These are phyloP conservation scores for Ia io DNA, from an alignment of 2,113 vertebrate species.

Conservation along the genomic window DNA sequence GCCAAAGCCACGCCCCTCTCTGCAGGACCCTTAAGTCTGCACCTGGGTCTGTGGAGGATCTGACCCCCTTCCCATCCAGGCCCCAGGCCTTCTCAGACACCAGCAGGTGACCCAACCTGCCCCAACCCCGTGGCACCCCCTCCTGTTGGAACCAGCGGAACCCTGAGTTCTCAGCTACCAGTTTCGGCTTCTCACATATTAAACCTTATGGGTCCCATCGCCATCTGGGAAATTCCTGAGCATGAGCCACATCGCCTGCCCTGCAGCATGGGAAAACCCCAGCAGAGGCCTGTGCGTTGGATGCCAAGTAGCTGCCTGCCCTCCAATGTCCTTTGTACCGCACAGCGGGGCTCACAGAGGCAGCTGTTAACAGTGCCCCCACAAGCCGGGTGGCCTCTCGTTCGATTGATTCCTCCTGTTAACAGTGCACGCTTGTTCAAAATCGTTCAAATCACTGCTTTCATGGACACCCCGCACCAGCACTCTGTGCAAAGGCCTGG, in stretches of 20 bases:
- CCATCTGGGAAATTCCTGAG: background rate
- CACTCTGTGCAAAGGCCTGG: background rate
- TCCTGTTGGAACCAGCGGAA: background rate
- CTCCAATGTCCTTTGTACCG: background rate
- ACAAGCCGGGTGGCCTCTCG: background rate
- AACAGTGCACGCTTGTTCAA: background rate
- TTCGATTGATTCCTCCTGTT: background rate
- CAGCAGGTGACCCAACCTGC: background rate
- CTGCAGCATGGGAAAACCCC: background rate
- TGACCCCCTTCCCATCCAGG: background rate
- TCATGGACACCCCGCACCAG: no score
- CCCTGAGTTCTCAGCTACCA: background rate
- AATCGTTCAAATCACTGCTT: background rate
- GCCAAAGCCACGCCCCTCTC: background rate
- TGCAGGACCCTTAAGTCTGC: background rate
- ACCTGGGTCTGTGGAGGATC: background rate
- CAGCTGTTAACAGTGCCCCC: background rate
- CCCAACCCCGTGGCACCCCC: background rate
- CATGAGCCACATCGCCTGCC: background rate
- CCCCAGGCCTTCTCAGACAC: background rate
- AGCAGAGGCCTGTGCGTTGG: background rate
- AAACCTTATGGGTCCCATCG: fast-evolving
- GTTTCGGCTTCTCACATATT: background rate
- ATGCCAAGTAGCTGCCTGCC: background rate
- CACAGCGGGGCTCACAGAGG: background rate